Evolutionary conservation across 1,140 invertebrate genomes (phyloP), one percentile per base, ranked within the genome.

Genomic region (Parasteatoda tepidariorum): DNA sequence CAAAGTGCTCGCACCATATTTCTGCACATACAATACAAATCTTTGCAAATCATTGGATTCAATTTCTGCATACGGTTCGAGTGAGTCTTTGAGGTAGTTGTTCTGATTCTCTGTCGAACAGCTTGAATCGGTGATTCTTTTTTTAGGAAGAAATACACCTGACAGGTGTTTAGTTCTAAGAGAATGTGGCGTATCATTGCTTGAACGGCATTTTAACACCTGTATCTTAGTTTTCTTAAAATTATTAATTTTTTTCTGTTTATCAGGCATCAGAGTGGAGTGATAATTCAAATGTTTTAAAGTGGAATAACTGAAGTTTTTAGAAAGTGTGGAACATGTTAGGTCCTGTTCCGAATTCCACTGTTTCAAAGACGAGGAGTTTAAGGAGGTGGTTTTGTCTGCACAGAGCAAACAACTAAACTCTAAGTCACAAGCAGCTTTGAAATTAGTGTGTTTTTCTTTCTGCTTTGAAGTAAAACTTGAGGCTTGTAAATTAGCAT

Each of bases 11-110:
- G 31, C 22, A 5, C 67, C 78, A 62, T 67, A 82, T 48, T 67
- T 70, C 24, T 82, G 78, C 1, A 82, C 66, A 70, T 70, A 82
- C 5, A 82, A 18, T 30, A 82, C 67, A 61, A 33, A 28, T n/a
- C 61, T 82, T 31, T 82, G 54, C 5, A 71, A 24, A n/a, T 82
- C 67, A 6, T 82, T 71, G 6, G 22, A 61, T 62, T 82, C 78
- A 22, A 79, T 34, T 34, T 68, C 55, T 13, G 4, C 4, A 38
- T 26, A 62, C 7, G 24, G 30, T 30, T 78, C 41, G 15, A 28
- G n/a, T 6, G 0, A 3, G 22, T 30, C 11, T n/a, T 54, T 30
- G 55, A n/a, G 26, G 11, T 28, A 30, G 38, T 18, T 30, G 5
- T 61, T 28, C 9, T n/a, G 6, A 31, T 59, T 22, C 31, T 59